phyloP scores from a whole-genome alignment of 2,888 invertebrate genomes.

The Pinctada fucata region DNA sequence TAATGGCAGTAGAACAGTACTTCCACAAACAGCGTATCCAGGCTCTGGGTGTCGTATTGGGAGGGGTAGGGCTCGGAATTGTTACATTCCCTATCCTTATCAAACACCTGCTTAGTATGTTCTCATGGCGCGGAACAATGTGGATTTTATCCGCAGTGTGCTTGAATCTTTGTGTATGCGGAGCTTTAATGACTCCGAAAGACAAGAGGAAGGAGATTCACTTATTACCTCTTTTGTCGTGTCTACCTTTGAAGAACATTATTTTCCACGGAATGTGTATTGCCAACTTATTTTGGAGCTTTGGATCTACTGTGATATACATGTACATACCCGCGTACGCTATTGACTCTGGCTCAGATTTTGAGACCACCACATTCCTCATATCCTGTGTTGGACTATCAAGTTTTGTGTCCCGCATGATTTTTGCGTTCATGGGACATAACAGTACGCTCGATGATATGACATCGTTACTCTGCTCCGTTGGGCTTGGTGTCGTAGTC shows the following conservation, averaged over 20 bases:
- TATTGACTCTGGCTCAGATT: conserved; percentile 61
- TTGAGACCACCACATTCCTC: conserved; percentile 64
- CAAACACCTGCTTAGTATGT: conserved; percentile 60
- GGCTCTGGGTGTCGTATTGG: conserved; percentile 65
- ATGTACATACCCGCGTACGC: conserved; percentile 72
- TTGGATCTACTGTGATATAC: conserved; percentile 71
- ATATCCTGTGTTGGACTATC: conserved; percentile 70
- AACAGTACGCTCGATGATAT: conserved; percentile 72
- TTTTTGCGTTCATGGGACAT: conserved; percentile 73
- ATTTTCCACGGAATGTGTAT: conserved; percentile 71
- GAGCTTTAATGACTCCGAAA: conserved; percentile 66
- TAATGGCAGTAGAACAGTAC: conserved; percentile 70
- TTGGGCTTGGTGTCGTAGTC: conserved; percentile 69
- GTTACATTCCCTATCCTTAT: conserved; percentile 70
- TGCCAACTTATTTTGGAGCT: conserved; percentile 73
- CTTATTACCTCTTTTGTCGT: conserved; percentile 66
- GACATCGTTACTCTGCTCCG: conserved; percentile 68
- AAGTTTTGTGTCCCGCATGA: conserved; percentile 66
- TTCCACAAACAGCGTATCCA: conserved; percentile 65
- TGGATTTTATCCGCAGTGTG: conserved; percentile 65
- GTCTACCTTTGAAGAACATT: conserved; percentile 67
- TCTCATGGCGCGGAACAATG: conserved; percentile 69
- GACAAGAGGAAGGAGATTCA: conserved; percentile 55
- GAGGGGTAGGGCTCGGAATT: conserved; percentile 69
- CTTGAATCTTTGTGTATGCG: conserved; percentile 71